Conservation (phyloP, 2,113 vertebrate species). For the Esox niger region DNA sequence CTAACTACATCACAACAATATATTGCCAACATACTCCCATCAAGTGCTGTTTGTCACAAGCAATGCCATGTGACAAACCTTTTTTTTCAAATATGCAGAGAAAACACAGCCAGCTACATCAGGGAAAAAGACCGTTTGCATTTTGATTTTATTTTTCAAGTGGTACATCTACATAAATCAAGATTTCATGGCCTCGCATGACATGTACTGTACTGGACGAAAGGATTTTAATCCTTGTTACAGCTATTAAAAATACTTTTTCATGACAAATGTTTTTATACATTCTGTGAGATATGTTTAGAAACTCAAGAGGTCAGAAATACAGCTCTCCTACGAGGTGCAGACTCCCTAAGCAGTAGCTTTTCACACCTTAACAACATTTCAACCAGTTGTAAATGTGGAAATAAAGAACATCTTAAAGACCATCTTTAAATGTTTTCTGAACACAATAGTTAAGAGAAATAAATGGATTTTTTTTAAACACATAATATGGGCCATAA, state of each 20-base stretch:
- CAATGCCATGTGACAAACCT: too few species aligned
- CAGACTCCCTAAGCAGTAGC: constrained; percentile 15
- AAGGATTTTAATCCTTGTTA: constrained; percentile 35
- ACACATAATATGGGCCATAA: constrained; percentile 22
- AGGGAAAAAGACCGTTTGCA: constrained; percentile 30
- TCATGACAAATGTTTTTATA: constrained; percentile 39
- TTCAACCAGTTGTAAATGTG: constrained; percentile 36
- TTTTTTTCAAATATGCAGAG: neutral
- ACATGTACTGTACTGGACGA: constrained; percentile 53
- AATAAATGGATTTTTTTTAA: neutral
- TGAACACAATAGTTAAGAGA: constrained; percentile 1
- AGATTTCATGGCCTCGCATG: constrained; percentile 65
- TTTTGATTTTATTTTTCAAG: constrained; percentile 65
- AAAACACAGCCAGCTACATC: constrained; percentile 1
- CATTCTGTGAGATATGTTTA: constrained; percentile 60
- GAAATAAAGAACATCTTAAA: constrained; percentile 22
- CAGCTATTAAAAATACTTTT: constrained; percentile 46
- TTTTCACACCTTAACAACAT: constrained; percentile 10
- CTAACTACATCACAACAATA: too few species aligned
- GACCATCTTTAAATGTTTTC: constrained; percentile 34
- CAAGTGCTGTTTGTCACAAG: too few species aligned
- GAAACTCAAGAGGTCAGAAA: constrained; percentile 48
- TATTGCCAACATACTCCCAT: too few species aligned
- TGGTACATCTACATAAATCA: constrained; percentile 68
- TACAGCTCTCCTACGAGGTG: constrained; percentile 36